Conservation (phyloP, 2,888 invertebrate genomes). For the Ariolimax columbianus region DNA sequence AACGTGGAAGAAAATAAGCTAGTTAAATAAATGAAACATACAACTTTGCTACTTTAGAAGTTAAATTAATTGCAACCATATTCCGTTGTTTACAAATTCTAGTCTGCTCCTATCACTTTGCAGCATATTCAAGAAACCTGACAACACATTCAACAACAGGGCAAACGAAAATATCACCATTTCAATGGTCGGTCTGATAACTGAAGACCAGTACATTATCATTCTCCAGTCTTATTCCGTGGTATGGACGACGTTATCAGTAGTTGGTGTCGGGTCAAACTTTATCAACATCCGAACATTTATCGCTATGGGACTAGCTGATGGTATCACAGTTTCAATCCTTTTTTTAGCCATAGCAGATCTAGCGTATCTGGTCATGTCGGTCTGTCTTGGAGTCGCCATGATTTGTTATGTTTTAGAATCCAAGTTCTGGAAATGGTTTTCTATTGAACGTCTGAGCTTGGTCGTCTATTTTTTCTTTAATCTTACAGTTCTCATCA, state of each 20-base stretch:
- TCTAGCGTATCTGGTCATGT: neutral
- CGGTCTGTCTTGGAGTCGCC: neutral
- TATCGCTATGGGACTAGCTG: constrained; percentile 13
- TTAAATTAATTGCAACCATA: no score
- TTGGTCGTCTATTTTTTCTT: neutral
- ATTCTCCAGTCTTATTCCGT: neutral
- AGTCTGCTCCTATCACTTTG: no score
- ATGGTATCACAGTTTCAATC: constrained; percentile 27
- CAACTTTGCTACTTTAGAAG: no score
- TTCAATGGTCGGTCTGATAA: neutral
- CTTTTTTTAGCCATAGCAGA: constrained; percentile 3
- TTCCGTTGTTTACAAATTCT: no score
- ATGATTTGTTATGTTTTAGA: neutral
- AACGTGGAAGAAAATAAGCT: no score
- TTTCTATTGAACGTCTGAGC: constrained; percentile 11
- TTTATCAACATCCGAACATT: constrained; percentile 30
- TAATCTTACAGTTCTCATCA: neutral
- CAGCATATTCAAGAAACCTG: no score
- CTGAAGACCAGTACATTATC: neutral
- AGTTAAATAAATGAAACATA: no score
- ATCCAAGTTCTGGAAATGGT: neutral
- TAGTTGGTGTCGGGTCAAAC: neutral
- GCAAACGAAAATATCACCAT: neutral
- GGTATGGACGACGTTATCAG: neutral
- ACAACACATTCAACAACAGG: no score